A percentile compares a stretch with the other conserved stretches of the same genome.
These are phyloP conservation scores for Zoanthus gigantus DNA, from an alignment of 92 coral and sea anemone species.

Conservation along the genomic window DNA sequence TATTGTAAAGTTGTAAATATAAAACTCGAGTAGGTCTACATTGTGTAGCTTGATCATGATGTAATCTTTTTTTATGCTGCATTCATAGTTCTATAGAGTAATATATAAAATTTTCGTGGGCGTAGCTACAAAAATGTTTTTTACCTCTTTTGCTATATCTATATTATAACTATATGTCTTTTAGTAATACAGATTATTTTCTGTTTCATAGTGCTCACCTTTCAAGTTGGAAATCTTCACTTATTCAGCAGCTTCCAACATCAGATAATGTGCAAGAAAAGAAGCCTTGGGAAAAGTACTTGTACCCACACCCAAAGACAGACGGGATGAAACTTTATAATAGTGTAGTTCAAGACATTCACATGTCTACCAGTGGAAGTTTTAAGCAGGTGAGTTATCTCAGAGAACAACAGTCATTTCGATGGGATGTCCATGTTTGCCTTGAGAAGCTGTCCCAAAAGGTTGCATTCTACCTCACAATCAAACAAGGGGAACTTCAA, in stretches of 20 bases:
- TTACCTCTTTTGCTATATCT: no score
- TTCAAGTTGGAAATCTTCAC: constrained; percentile 56
- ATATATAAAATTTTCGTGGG: no score
- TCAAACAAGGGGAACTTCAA: neutral
- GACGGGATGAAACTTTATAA: constrained; percentile 55
- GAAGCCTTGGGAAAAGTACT: constrained; percentile 55
- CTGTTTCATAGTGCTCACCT: constrained; percentile 25
- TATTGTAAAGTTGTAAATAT: no score
- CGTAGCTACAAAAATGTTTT: no score
- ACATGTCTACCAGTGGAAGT: constrained; percentile 17
- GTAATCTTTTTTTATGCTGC: no score
- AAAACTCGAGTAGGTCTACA: no score
- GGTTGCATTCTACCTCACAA: constrained; percentile 31
- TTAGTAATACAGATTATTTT: neutral
- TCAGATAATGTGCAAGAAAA: constrained; percentile 19
- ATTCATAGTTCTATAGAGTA: no score
- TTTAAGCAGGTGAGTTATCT: constrained; percentile 25
- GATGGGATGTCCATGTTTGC: constrained; percentile 37
- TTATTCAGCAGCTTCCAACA: neutral
- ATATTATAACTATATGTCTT: no score
- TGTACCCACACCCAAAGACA: constrained; percentile 61
- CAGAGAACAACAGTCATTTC: constrained; percentile 60
- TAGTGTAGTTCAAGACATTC: constrained; percentile 43
- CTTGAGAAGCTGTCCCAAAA: neutral
- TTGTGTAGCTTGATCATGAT: no score